Base-by-base conservation (phyloP, 92 coral and sea anemone genomes). In the Diadumene lineata region DNA sequence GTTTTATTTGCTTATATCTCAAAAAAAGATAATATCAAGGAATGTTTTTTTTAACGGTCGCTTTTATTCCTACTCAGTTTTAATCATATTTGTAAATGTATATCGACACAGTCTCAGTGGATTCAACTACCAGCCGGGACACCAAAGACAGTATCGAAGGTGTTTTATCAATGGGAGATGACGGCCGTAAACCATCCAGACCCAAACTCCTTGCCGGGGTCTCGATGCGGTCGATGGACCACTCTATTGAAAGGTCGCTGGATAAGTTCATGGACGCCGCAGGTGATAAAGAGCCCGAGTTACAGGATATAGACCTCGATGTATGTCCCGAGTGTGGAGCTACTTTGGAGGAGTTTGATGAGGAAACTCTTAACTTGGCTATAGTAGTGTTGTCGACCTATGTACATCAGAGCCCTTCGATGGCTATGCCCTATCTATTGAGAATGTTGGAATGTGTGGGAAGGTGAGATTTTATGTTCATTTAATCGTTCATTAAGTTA, bases 311-410 rank as follows among this genome's bases (percentile, higher is more conserved):
- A 61, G 89, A 86, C 38, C 92, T 92, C 51, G 98, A 92, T 70
- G 64, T 73, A 19, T 94, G 98, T 64, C 91, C 98, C 7, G 97
- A 90, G 60, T 94, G 98, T 72, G 96, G 93, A 19, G 86, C 82
- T 38, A 84, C 90, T 34, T 81, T 94, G 61, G 98, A 94, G 73
- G 92, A 94, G 90, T 94, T 94, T 69, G 96, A 94, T 56, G 98
- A 94, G 53, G 98, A 92, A 77, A 94, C 98, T 1, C 86, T 94
- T 22, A 94, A 94, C 73, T 74, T 94, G 76, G 93, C 98, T 64
- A 89, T 94, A 50, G 93, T 94, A 32, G 96, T 84, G 27, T 82
- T 94, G 68, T 94, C 98, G 48, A 94, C 98, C 31, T 94, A 92
- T 83, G 98, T 84, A 25, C 93, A 94, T 81, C 94, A 88, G 87